phyloP scores from a whole-genome alignment of 2,113 vertebrate genomes.

The Channa maculata region DNA sequence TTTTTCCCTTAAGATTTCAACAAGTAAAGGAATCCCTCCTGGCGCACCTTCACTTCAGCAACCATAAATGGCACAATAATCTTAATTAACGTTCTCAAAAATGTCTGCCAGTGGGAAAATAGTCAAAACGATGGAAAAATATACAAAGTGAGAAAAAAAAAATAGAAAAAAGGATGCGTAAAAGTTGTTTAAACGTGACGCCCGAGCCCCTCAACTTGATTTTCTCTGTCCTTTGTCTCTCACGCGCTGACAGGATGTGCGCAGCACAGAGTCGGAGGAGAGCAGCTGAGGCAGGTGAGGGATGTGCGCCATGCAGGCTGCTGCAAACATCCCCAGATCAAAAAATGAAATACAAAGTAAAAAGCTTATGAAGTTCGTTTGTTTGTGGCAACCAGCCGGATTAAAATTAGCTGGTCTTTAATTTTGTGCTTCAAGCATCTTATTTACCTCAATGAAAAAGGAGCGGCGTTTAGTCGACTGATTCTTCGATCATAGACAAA shows the following conservation, averaged over 20 bases:
- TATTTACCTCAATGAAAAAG: neutral
- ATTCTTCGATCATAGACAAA: neutral
- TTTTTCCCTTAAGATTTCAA: neutral
- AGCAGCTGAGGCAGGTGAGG: slow-evolving; percentile 74
- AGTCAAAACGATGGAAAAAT: neutral
- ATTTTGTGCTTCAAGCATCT: neutral
- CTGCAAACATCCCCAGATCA: slow-evolving; percentile 7
- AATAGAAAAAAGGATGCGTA: neutral
- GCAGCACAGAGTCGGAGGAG: slow-evolving; percentile 64
- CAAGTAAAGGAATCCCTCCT: slow-evolving; percentile 12
- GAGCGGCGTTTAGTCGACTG: neutral
- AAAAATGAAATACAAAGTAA: neutral
- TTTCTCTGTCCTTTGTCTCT: slow-evolving; percentile 52
- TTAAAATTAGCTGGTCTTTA: neutral
- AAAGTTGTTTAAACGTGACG: slow-evolving; percentile 30
- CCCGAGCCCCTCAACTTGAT: neutral
- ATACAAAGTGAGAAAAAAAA: neutral
- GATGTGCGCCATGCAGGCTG: slow-evolving; percentile 59
- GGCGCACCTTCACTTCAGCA: slow-evolving; percentile 41
- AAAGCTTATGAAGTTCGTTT: no score
- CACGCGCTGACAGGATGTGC: slow-evolving; percentile 61
- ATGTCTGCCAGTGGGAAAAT: neutral
- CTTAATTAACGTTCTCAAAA: neutral
- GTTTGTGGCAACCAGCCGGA: neutral
- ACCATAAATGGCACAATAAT: slow-evolving; percentile 10